A percentile compares a stretch with the other conserved stretches of the same genome.
phyloP scores from a whole-genome alignment of 2,797 vertebrate species.

The Pantherophis vulpinus region DNA sequence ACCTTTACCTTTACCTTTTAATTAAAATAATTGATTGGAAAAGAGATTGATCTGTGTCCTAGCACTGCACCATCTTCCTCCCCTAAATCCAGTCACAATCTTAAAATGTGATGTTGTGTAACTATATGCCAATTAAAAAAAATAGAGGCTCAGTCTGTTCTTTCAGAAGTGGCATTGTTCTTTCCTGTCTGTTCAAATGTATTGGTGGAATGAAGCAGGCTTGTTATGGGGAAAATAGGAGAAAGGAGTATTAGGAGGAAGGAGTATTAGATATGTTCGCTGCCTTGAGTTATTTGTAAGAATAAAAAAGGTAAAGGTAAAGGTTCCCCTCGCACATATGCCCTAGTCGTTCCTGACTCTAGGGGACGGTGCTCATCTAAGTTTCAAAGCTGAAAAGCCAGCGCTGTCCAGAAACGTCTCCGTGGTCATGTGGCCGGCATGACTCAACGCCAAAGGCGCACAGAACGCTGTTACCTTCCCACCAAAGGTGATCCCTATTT shows the following conservation, averaged over 20 bases:
- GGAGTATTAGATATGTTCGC: neutral
- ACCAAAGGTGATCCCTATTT: no score
- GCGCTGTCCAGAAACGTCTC: no score
- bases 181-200: neutral
- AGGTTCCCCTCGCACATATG: no score
- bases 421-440: no score
- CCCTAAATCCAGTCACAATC: neutral
- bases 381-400: no score
- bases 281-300: neutral
- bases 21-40: neutral
- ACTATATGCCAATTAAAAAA: neutral
- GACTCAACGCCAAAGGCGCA: no score
- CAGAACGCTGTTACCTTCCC: no score
- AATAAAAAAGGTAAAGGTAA: neutral
- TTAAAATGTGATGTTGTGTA: neutral
- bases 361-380: no score
- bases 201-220: neutral
- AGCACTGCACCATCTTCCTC: neutral
- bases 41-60: neutral
- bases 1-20: no score
- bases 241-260: neutral
- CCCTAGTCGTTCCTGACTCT: no score
- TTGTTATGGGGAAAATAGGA: neutral
- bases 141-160: neutral
- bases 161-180: neutral